Conservation (phyloP, 2,797 vertebrate genomes). For the Cercopithecus petaurista region DNA sequence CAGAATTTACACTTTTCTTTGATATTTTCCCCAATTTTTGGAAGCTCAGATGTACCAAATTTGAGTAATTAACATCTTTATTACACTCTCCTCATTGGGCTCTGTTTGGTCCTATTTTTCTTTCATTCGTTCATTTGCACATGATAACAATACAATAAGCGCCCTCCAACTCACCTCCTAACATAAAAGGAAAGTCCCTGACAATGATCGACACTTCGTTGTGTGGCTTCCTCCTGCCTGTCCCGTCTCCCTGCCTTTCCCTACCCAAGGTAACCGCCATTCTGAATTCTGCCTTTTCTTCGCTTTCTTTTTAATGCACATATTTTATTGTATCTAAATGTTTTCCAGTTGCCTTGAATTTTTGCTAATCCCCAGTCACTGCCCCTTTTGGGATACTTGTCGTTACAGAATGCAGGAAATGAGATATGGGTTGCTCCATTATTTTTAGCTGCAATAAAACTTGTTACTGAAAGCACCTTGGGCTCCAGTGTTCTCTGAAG, state of each 20-base stretch:
- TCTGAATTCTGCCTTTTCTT: neutral
- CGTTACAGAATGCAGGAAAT: constrained; percentile 9
- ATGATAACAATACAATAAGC: neutral
- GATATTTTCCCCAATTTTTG: neutral
- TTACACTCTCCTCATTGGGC: neutral
- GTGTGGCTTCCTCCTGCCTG: neutral
- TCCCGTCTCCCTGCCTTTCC: neutral
- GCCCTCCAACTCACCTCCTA: neutral
- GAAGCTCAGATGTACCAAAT: neutral
- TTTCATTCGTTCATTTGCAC: neutral
- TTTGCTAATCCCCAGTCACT: neutral
- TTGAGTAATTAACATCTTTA: neutral
- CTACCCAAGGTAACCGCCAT: neutral
- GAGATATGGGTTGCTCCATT: neutral
- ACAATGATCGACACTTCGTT: neutral
- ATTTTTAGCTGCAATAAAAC: constrained; percentile 50
- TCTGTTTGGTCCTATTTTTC: neutral
- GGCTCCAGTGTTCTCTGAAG: neutral
- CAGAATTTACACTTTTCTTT: neutral
- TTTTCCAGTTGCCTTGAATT: neutral
- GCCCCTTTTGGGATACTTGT: neutral
- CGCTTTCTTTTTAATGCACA: neutral
- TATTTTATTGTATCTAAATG: neutral
- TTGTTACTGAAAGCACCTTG: constrained; percentile 20
- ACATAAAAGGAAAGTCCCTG: neutral